Evolutionary conservation across 2,888 invertebrate species (phyloP), one percentile per base, ranked within the genome.

Genomic region (Rhabditophanes sp.): DNA sequence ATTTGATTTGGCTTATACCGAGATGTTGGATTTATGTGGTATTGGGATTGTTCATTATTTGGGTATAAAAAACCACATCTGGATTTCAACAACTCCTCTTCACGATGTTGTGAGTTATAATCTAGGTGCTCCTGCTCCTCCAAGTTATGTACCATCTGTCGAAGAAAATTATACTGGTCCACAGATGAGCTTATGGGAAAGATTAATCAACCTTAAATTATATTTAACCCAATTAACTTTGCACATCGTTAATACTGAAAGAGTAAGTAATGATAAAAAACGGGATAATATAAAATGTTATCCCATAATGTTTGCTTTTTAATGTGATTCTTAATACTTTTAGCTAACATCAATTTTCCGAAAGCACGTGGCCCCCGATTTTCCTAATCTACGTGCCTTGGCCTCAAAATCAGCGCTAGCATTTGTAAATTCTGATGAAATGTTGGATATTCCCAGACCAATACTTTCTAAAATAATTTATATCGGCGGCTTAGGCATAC

Each of bases 91-190:
- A 1, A 55, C 55, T 4, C 48, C 54, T 7, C 35, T 55, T 3
- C 53, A 52, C 46, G 55, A 55, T 25, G 44, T 48, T 7, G 44
- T 52, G 12, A 49, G 49, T 25, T 50, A 51, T 26, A 48, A 50
- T 26, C 29, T 55, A 21, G 55, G 50, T 37, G 19, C 54, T 6
- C 55, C 55, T n/a, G 39, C 42, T 6, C 55, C 55, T 2, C 33
- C 38, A 17, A 48, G 49, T 2, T 55, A 53, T 37, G 53, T 55
- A 9, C 55, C 55, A 7, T 46, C 49, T 2, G 48, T 51, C 16
- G 55, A 55, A 24, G 55, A 55, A 20, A 53, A 50, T 37, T 49
- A 49, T 22, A 44, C 51, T 29, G 45, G 52, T 6, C 50, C 55
- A 18, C 34, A 25, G 6, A 54, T 55, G 53, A 28, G 25, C 14